These are phyloP conservation scores for Julus scanicus DNA, from an alignment of 2,888 invertebrate species.

Conservation along the genomic window DNA sequence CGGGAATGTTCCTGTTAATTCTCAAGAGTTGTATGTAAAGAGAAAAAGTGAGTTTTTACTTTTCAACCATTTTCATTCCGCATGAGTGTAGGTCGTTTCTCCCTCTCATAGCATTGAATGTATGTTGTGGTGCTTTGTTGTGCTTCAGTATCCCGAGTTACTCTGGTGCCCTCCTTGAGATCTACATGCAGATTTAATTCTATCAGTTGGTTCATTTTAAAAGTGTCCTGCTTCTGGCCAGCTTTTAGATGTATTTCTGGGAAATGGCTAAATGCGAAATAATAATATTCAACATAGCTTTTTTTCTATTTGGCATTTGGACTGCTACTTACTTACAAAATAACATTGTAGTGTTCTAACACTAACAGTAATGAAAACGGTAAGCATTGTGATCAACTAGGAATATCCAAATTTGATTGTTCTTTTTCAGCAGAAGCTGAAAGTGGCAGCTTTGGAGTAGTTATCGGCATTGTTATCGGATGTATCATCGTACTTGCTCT, in stretches of 20 bases:
- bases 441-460: conserved; percentile 9
- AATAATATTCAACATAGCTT: not conserved
- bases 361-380: not conserved
- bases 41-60: conserved; percentile 46
- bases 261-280: conserved; percentile 17
- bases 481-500: not conserved
- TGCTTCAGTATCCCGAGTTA: conserved; percentile 41
- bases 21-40: not conserved
- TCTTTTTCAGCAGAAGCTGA: conserved; percentile 11
- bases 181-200: not conserved
- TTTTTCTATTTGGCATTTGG: conserved; percentile 23
- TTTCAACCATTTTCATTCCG: conserved; percentile 28
- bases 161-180: conserved; percentile 20
- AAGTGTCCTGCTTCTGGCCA: conserved; percentile 48
- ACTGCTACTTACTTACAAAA: not conserved
- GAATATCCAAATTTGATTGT: conserved; percentile 9
- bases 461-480: conserved; percentile 35
- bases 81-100: conserved; percentile 17
- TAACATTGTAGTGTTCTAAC: not conserved
- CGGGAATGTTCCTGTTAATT: not conserved
- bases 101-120: not conserved
- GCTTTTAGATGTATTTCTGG: conserved; percentile 53
- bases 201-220: not conserved
- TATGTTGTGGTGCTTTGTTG: conserved; percentile 47
- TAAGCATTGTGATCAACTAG: not conserved